Evolutionary conservation across 2,888 invertebrate species (phyloP).

Genomic region (Villa cingulata): DNA sequence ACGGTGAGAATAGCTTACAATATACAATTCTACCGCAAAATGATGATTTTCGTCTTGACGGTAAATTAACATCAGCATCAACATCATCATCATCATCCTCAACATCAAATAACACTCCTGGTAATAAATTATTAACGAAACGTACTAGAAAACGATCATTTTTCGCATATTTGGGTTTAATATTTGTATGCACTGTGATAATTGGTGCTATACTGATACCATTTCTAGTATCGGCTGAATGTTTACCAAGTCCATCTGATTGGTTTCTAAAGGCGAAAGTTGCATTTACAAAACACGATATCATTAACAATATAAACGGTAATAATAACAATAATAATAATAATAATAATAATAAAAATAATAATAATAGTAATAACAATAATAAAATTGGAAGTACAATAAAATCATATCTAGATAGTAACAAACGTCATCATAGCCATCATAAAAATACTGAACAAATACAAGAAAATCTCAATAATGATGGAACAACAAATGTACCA

Average conservation of each 20-base stretch:
- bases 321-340: too few relatives aligned
- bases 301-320: too few relatives aligned
- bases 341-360: background rate
- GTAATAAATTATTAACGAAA: conserved; percentile 19
- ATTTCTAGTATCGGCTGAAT: conserved; percentile 32
- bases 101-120: conserved; percentile 36
- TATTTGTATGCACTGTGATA: conserved; percentile 34
- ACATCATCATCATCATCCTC: conserved; percentile 39
- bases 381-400: conserved; percentile 15
- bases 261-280: conserved; percentile 30
- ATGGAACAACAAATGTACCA: background rate
- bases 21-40: conserved; percentile 61
- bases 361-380: background rate
- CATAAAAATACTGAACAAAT: background rate
- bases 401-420: conserved; percentile 12
- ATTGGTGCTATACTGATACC: conserved; percentile 33
- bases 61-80: conserved; percentile 43
- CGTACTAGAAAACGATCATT: conserved; percentile 26
- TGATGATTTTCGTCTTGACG: conserved; percentile 48
- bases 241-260: conserved; percentile 30
- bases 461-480: background rate
- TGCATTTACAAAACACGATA: background rate
- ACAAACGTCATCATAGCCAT: background rate
- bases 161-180: conserved; percentile 32
- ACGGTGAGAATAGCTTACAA: conserved; percentile 60